Conservation (phyloP, 2,797 vertebrate species). For the Lerista edwardsae region DNA sequence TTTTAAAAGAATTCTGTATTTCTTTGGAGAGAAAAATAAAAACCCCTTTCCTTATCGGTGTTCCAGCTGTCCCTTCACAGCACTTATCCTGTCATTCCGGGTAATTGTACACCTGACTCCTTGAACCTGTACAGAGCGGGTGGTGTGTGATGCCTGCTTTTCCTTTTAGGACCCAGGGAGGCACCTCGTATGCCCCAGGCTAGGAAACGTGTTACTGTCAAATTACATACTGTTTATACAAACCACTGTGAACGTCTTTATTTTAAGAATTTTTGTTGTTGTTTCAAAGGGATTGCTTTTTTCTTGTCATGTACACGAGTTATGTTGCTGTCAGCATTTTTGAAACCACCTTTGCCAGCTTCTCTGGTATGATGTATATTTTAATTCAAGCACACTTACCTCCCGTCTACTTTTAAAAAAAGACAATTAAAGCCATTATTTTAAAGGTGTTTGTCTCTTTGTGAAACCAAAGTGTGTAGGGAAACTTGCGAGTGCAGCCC, state of each 20-base stretch:
- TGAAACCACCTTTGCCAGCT: constrained; percentile 69
- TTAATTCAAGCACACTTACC: constrained; percentile 77
- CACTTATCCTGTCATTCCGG: constrained; percentile 53
- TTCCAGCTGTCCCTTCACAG: constrained; percentile 72
- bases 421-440: constrained; percentile 84
- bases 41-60: constrained; percentile 63
- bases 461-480: constrained; percentile 78
- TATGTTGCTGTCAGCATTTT: constrained; percentile 73
- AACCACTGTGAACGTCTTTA: constrained; percentile 83
- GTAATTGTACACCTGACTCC: constrained; percentile 61
- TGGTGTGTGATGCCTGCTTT: constrained; percentile 75
- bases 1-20: constrained; percentile 57
- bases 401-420: constrained; percentile 65
- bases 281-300: constrained; percentile 81
- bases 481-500: constrained; percentile 48
- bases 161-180: constrained; percentile 76
- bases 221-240: constrained; percentile 77
- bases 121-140: constrained; percentile 60
- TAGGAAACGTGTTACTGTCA: constrained; percentile 73
- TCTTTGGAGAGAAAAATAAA: constrained; percentile 32
- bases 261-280: constrained; percentile 56
- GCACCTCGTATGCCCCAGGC: constrained; percentile 76
- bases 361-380: constrained; percentile 79
- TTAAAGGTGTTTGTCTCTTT: constrained; percentile 77
- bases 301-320: constrained; percentile 71